phyloP scores from a whole-genome alignment of 2,797 vertebrate species.

The Coilia nasus region DNA sequence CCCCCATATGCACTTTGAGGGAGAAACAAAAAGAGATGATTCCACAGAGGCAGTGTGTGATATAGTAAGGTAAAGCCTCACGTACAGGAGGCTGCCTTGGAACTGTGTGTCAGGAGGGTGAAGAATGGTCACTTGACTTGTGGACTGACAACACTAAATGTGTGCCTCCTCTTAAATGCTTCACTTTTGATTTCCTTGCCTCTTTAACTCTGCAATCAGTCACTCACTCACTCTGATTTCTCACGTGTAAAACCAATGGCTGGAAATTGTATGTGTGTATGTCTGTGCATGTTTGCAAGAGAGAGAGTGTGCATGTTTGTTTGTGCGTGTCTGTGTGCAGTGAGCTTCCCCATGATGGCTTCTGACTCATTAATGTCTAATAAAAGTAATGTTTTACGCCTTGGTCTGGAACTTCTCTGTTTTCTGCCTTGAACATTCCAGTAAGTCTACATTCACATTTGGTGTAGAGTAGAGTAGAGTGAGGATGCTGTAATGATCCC shows the following conservation, averaged over 20 bases:
- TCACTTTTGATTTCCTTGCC: neutral
- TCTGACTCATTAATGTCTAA: too few relatives aligned
- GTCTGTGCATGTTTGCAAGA: neutral
- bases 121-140: slow-evolving; percentile 40
- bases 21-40: neutral
- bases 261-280: neutral
- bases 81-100: neutral
- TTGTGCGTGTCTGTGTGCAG: too few relatives aligned
- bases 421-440: too few relatives aligned
- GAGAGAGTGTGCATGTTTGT: neutral
- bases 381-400: too few relatives aligned
- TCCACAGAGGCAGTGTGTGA: neutral
- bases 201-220: neutral
- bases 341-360: too few relatives aligned
- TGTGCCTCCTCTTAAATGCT: neutral
- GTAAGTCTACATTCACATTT: too few relatives aligned
- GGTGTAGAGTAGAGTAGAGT: too few relatives aligned
- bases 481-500: too few relatives aligned
- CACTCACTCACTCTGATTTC: neutral
- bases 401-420: too few relatives aligned
- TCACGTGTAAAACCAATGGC: neutral
- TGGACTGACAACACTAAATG: slow-evolving; percentile 37
- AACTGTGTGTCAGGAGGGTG: neutral
- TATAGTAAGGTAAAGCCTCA: neutral
- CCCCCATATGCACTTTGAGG: slow-evolving; percentile 41